A percentile compares a stretch with the other conserved stretches of the same genome.
phyloP scores from a whole-genome alignment of 2,113 vertebrate species.

The Nansenia antarctica region DNA sequence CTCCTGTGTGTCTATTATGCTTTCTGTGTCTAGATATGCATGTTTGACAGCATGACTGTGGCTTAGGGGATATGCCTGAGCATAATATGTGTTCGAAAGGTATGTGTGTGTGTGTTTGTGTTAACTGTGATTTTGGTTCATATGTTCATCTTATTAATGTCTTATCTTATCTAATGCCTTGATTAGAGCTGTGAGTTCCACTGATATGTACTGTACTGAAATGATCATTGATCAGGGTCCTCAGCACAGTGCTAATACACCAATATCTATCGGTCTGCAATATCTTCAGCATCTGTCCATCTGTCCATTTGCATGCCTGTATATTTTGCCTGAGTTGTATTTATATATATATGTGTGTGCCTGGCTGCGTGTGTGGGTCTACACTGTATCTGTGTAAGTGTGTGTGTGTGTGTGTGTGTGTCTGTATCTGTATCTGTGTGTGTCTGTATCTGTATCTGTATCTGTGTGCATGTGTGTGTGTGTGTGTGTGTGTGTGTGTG shows the following conservation, averaged over 20 bases:
- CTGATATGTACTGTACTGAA: constrained; percentile 28
- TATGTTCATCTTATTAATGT: not conserved
- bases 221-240: constrained; percentile 46
- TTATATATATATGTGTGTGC: too few relatives aligned
- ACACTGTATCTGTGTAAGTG: constrained; percentile 11
- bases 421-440: constrained; percentile 11
- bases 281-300: constrained; percentile 23
- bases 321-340: not conserved
- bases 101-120: constrained; percentile 26
- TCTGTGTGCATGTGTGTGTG: not conserved
- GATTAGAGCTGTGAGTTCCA: constrained; percentile 43
- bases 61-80: constrained; percentile 30
- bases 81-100: constrained; percentile 4
- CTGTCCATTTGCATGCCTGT: not conserved
- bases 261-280: too few relatives aligned
- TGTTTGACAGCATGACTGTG: constrained; percentile 27
- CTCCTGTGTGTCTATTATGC: constrained; percentile 34
- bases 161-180: not conserved
- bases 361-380: not conserved
- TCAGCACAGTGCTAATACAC: constrained; percentile 48
- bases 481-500: constrained; percentile 40
- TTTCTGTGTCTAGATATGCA: constrained; percentile 20
- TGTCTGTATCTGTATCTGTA: constrained; percentile 10
- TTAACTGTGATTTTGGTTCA: constrained; percentile 23
- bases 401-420: constrained; percentile 37